Percentiles rank a stretch among this genome's conserved stretches.
Conservation (phyloP, 1,140 invertebrate species). For the Hylaeus anthracinus region DNA sequence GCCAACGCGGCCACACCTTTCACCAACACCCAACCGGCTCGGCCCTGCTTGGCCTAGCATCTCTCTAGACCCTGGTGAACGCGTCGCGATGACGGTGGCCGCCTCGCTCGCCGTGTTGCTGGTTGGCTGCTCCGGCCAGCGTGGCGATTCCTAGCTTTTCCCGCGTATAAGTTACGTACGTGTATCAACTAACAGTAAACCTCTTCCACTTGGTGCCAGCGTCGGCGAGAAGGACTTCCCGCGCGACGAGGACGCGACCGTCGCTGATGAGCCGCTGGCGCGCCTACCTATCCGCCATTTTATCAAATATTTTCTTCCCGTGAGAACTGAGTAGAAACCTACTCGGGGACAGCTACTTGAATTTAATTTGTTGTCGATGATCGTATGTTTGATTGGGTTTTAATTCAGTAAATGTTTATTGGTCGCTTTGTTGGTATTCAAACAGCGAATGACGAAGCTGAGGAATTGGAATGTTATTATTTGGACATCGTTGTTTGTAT, state of each 20-base stretch:
- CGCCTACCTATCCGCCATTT: slow-evolving; percentile 22
- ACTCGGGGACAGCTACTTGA: too few relatives aligned
- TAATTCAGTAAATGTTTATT: too few relatives aligned
- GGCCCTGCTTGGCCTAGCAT: slow-evolving; percentile 23
- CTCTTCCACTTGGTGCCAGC: slow-evolving; percentile 54
- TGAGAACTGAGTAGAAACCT: too few relatives aligned
- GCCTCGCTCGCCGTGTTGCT: slow-evolving; percentile 16
- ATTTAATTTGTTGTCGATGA: too few relatives aligned
- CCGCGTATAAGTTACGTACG: slow-evolving; percentile 32
- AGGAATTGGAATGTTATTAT: too few relatives aligned
- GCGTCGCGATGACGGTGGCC: slow-evolving; percentile 8
- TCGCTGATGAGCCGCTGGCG: slow-evolving; percentile 31
- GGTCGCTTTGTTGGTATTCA: too few relatives aligned
- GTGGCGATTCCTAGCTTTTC: slow-evolving; percentile 29
- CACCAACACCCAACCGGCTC: slow-evolving; percentile 74
- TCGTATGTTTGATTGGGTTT: too few relatives aligned
- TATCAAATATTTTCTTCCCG: slow-evolving; percentile 14
- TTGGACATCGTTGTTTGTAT: too few relatives aligned
- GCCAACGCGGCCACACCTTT: slow-evolving; percentile 78
- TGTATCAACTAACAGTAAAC: slow-evolving; percentile 73
- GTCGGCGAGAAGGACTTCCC: slow-evolving; percentile 13
- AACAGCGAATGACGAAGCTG: too few relatives aligned
- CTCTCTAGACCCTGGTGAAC: slow-evolving; percentile 38
- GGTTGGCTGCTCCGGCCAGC: slow-evolving; percentile 25
- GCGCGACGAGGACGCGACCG: not conserved